Evolutionary conservation across 2,113 vertebrate species (phyloP), one percentile per base, ranked within the genome.

Genomic region (Bubo blakistoni): DNA sequence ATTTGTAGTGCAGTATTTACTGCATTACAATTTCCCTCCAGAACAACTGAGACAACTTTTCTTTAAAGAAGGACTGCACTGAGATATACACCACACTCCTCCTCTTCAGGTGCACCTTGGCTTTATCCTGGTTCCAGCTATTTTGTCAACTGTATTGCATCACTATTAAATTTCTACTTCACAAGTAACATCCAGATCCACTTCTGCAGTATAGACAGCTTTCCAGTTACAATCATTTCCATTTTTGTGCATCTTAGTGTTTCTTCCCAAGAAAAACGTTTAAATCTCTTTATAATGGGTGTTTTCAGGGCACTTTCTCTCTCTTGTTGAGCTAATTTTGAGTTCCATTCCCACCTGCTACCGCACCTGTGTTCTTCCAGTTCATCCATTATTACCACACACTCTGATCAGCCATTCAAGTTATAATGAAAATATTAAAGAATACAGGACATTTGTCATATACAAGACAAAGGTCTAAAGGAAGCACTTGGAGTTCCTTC

Each of bases 281-380:
- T 49, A 51, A 54, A 71, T 71, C 1, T 54, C 14, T 27, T 62
- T 78, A 32, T 12, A 77, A 49, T 15, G 1, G 1, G 1, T n/a
- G 3, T 21, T 80, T 86, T 80, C 58, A 52, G 36, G 21, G 4
- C 10, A 52, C 2, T 65, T 92, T 59, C 4, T 42, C 7, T 40
- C 18, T 52, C 18, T 49, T 55, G 44, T 7, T 38, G 13, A 67
- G 9, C 0, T 3, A 71, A 1, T 63, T 85, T 71, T 71, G 47
- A 26, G 12, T n/a, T 91, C 25, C 6, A 29, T 26, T 7, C 22
- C 1, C 0, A 5, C 5, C 6, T 51, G 4, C 7, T 81, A 49
- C 19, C 14, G 7, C 16, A 67, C 4, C 30, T 25, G 2, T 38
- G 3, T 38, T 34, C 44, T 71, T 82, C 38, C 13, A 40, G 22